Percentiles rank a stretch among this genome's conserved stretches.
Conservation (phyloP, 1,140 invertebrate species). For the Holotrichia oblita region DNA sequence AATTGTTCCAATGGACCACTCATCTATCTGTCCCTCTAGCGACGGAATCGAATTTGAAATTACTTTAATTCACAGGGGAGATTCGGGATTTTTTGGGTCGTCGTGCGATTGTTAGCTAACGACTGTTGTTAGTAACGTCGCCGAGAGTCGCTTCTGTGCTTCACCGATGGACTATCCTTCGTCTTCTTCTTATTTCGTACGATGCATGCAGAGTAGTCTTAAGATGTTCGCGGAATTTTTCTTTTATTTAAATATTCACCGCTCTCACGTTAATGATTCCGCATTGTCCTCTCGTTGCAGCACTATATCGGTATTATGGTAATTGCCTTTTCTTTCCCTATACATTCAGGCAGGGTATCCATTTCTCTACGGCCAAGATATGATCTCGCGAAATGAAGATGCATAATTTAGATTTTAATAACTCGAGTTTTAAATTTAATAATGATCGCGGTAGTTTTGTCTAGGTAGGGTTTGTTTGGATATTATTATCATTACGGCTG, state of each 20-base stretch:
- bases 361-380: conserved; percentile 17
- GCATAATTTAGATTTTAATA: conserved; percentile 35
- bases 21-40: conserved; percentile 61
- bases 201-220: not conserved
- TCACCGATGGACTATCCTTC: not conserved
- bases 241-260: conserved; percentile 31
- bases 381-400: conserved; percentile 27
- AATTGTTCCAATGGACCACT: conserved; percentile 58
- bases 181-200: not conserved
- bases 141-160: conserved; percentile 9
- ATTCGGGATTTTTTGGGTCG: conserved; percentile 55
- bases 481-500: not conserved
- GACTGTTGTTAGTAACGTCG: conserved; percentile 54
- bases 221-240: conserved; percentile 14
- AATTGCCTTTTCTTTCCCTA: conserved; percentile 23
- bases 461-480: not conserved
- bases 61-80: conserved; percentile 61
- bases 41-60: conserved; percentile 61
- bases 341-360: not conserved
- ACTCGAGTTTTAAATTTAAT: conserved; percentile 27
- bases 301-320: conserved; percentile 30
- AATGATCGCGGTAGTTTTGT: not conserved
- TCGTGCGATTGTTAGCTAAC: conserved; percentile 57
- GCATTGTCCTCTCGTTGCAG: conserved; percentile 23
- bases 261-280: conserved; percentile 12